Conservation (phyloP, 2,113 vertebrate species). For the Ochotona princeps region DNA sequence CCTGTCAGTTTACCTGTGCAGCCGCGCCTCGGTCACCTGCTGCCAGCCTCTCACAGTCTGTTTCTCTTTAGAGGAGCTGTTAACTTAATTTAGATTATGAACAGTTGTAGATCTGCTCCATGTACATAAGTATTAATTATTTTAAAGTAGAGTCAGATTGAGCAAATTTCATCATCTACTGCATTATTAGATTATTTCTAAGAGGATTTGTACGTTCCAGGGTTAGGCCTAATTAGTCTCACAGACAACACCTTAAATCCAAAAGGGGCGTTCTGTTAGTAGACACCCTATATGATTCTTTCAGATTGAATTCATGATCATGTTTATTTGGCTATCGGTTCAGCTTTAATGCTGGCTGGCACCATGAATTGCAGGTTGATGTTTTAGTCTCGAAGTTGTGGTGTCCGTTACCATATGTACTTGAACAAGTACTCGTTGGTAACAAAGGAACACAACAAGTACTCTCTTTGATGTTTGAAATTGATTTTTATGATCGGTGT, state of each 20-base stretch:
- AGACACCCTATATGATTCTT: neutral
- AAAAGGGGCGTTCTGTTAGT: neutral
- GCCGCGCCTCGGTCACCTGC: neutral
- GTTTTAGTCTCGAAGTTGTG: conserved; percentile 36
- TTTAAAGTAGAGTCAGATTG: conserved; percentile 2
- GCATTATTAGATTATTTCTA: neutral
- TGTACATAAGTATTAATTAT: conserved; percentile 4
- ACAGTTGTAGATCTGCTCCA: neutral
- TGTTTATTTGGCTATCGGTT: neutral
- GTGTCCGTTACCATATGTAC: conserved; percentile 20
- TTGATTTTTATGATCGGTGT: conserved; percentile 37
- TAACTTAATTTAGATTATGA: neutral
- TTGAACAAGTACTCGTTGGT: neutral
- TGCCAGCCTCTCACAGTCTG: neutral
- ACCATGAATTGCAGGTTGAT: neutral
- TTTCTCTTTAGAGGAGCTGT: neutral
- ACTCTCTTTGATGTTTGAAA: neutral
- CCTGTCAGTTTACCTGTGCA: neutral
- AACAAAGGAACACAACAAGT: conserved; percentile 38
- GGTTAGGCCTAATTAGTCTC: neutral
- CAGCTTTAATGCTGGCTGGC: neutral
- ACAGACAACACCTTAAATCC: neutral
- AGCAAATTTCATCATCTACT: neutral
- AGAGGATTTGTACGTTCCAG: neutral
- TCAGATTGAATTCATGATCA: neutral